Percentiles rank a stretch among this genome's conserved stretches.
Evolutionary conservation across 30 jellyfish, hydroid and myxozoan genomes (phyloP).

Genomic region (Turritopsis dohrnii): DNA sequence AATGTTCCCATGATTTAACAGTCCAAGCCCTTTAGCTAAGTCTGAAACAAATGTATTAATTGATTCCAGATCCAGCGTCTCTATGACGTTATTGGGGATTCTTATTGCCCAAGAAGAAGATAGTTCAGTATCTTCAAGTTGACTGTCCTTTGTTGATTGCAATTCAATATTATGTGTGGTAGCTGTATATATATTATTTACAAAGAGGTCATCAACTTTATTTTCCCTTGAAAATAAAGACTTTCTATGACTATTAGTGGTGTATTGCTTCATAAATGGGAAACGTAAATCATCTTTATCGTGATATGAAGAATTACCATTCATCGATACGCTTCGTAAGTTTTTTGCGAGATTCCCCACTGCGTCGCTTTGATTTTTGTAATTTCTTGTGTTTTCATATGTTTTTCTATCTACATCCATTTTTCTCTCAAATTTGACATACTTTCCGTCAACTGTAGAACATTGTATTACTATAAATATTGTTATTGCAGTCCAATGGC

Average conservation of each 20-base stretch:
- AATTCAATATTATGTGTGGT: neutral
- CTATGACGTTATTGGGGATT: conserved; percentile 22
- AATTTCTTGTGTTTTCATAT: neutral
- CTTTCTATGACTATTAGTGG: conserved; percentile 7
- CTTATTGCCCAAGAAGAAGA: conserved; percentile 81
- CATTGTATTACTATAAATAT: neutral
- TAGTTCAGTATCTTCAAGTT: neutral
- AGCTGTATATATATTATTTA: neutral
- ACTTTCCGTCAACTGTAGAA: conserved; percentile 13
- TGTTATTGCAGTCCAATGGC: neutral
- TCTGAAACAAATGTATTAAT: conserved; percentile 35
- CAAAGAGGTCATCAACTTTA: neutral
- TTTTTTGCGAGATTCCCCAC: conserved; percentile 24
- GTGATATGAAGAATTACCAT: neutral
- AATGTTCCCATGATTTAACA: conserved; percentile 81
- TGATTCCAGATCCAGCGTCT: neutral
- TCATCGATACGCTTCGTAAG: conserved; percentile 32
- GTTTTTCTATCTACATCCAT: neutral
- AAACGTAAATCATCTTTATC: neutral
- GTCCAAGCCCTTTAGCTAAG: conserved; percentile 59
- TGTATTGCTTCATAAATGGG: neutral
- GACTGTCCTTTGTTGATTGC: neutral
- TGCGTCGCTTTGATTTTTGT: conserved; percentile 12
- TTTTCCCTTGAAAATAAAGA: conserved; percentile 14
- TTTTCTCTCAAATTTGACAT: neutral